These are phyloP conservation scores for Picathartes gymnocephalus DNA, from an alignment of 2,113 vertebrate genomes.

Conservation along the genomic window DNA sequence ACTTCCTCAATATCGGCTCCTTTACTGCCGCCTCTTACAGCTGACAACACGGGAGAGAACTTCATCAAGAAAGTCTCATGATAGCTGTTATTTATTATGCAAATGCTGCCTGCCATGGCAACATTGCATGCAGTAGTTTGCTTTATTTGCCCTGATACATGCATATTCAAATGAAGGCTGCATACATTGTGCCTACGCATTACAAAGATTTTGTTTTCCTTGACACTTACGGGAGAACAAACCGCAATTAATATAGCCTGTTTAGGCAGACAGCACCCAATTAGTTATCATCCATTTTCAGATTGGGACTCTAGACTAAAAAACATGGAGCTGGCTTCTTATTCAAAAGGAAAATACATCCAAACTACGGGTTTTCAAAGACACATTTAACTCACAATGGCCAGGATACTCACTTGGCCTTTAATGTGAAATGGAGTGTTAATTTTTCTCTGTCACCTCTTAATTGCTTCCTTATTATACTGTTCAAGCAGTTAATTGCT, in stretches of 20 bases:
- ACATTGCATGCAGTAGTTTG: constrained; percentile 70
- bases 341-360: constrained; percentile 79
- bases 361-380: constrained; percentile 81
- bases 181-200: constrained; percentile 69
- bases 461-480: constrained; percentile 87
- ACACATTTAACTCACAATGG: constrained; percentile 80
- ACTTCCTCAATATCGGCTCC: constrained; percentile 61
- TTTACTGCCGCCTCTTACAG: constrained; percentile 57
- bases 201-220: constrained; percentile 82
- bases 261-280: constrained; percentile 79
- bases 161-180: constrained; percentile 72
- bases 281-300: constrained; percentile 83
- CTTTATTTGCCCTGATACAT: constrained; percentile 66
- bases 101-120: constrained; percentile 75
- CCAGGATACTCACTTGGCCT: constrained; percentile 82
- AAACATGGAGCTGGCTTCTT: constrained; percentile 74
- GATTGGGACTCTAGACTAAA: constrained; percentile 75
- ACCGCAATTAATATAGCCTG: constrained; percentile 79
- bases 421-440: constrained; percentile 86
- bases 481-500: constrained; percentile 87
- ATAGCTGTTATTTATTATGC: constrained; percentile 80
- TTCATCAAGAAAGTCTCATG: constrained; percentile 76
- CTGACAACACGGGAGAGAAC: constrained; percentile 73
- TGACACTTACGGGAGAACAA: constrained; percentile 78
- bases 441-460: constrained; percentile 87